phyloP scores from a whole-genome alignment of 2,888 invertebrate species.

The Rotaria macrura region DNA sequence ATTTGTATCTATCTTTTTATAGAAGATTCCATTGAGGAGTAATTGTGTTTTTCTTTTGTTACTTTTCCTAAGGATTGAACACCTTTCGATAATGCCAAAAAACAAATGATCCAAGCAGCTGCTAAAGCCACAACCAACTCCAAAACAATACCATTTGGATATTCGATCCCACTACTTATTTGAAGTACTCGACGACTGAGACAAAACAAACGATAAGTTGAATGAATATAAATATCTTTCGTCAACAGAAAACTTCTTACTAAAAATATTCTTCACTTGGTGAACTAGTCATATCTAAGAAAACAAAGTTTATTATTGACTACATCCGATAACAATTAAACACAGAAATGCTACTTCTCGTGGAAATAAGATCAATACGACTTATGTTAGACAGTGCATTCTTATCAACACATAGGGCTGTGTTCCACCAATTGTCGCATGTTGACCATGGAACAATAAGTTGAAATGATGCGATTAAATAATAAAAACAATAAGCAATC shows the following conservation, averaged over 20 bases:
- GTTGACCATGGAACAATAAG: constrained; percentile 47
- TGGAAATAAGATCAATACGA: background rate
- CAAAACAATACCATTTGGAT: background rate
- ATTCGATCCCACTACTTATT: background rate
- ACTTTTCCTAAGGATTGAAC: constrained; percentile 49
- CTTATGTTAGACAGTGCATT: background rate
- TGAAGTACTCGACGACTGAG: background rate
- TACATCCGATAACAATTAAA: background rate
- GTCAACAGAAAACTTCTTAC: background rate
- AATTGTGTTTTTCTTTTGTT: too few relatives aligned
- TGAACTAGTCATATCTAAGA: constrained; percentile 14
- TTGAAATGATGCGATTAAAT: constrained; percentile 43
- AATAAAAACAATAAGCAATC: constrained; percentile 57
- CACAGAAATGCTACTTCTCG: background rate
- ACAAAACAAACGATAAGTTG: background rate
- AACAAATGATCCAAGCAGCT: constrained; percentile 45
- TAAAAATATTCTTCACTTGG: constrained; percentile 21
- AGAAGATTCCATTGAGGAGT: too few relatives aligned
- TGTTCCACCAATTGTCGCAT: constrained; percentile 50
- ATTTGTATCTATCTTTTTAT: too few relatives aligned
- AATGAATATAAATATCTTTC: background rate
- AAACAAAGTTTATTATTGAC: background rate
- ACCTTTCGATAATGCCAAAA: constrained; percentile 44
- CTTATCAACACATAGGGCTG: constrained; percentile 39
- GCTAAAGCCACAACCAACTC: background rate